Evolutionary conservation across 2,797 vertebrate genomes (phyloP), one percentile per base, ranked within the genome.

Genomic region (Sparus aurata): DNA sequence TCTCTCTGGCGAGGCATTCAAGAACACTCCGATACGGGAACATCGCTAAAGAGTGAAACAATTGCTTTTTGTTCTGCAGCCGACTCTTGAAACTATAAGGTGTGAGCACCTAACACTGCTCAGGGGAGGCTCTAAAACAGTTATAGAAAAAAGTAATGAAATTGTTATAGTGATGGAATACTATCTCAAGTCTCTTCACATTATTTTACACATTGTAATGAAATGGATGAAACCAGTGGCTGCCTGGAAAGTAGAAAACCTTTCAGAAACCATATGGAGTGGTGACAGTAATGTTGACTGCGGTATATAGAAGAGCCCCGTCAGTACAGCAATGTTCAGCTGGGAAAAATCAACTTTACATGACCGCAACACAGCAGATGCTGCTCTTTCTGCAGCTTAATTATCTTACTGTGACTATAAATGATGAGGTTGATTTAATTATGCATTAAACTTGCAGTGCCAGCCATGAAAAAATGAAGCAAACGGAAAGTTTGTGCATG

Each of bases 341-440:
- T 41, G 53, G 4, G n/a, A 15, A n/a, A 77, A n/a, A 45, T 22
- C 16, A 46, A 2, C 7, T 17, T 20, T 16, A 15, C 60, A 12
- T 20, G 22, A 25, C 27, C 6, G 34, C 46, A 66, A 38, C 52
- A 52, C 34, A 59, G 38, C 69, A 82, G 73, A 20, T 69, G 52
- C 52, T 43, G 23, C 41, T 63, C 34, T 25, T 55, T 65, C 43
- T 67, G 17, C 1, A 22, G 22, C 16, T 3, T 58, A 8, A 76
- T 70, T 12, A n/a, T 0, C 25, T 67, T 5, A 41, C 38, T 27
- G 64, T 46, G 34, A 58, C 38, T 62, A 63, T 9, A 3, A 70
- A 9, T 2, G 20, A 46, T 13, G 6, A 2, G 0, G 25, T 34
- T 15, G 1, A 58, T 45, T 49, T 59, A 49, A 64, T 38, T 38